Evolutionary conservation across 2,888 invertebrate species (phyloP), one percentile per base, ranked within the genome.

Genomic region (Nomada fucata): DNA sequence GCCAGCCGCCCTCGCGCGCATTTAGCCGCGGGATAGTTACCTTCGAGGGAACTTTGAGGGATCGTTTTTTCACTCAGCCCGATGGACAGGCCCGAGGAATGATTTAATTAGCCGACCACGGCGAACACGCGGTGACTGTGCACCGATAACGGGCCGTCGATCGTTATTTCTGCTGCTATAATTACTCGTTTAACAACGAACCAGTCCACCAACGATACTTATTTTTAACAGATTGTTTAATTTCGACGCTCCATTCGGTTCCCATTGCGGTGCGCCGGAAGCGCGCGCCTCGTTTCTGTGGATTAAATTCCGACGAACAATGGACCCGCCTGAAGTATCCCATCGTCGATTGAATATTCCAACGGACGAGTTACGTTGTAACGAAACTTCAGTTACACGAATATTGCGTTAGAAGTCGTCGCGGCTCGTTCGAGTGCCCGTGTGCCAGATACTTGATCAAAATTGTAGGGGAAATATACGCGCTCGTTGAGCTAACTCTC

Each of bases 21-120:
- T 80, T 73, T 79, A 80, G 71, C 65, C 75, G 55, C 67, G 63
- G 69, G 71, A 77, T 72, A 72, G 76, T 80, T 79, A 78, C 61
- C 72, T 53, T 50, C 53, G 69, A 11, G 60, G 70, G 36, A n/a
- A 65, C 59, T 81, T 82, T 72, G 68, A 68, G 57, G 76, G 78
- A 84, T 81, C 86, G 59, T 82, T 84, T 82, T 77, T 82, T 64
- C 23, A 13, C 10, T 20, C 53, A n/a, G 53, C 11, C 2, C 71
- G 47, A 36, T 36, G 70, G 57, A 64, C 59, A 67, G 64, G 57
- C 15, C 26, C 77, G 78, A 76, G 68, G 74, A 73, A 85, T 85
- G 63, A 83, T 79, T 79, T 77, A 80, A 76, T 85, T 80, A 85
- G 60, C 1, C 18, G 18, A 3, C 3, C 18, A 18, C 2, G 11